phyloP scores from a whole-genome alignment of 2,113 vertebrate genomes.

The Electrona antarctica region DNA sequence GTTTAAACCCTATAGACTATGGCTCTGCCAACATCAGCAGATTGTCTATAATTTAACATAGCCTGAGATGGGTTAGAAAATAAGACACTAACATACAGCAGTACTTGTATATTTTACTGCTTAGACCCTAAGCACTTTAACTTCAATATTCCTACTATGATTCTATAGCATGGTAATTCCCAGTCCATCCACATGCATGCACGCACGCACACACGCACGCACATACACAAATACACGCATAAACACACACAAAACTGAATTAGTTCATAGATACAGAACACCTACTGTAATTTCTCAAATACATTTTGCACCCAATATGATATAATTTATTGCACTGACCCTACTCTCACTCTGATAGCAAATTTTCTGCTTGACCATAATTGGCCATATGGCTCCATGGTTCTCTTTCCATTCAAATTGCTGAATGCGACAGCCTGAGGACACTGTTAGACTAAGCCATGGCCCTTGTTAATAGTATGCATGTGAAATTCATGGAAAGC shows the following conservation, averaged over 20 bases:
- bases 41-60: conserved; percentile 36
- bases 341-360: neutral
- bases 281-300: too few species aligned
- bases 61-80: conserved; percentile 25
- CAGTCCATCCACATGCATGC: too few species aligned
- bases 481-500: conserved; percentile 50
- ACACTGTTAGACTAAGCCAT: conserved; percentile 27
- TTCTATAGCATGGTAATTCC: too few species aligned
- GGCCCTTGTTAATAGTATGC: conserved; percentile 23
- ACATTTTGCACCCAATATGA: too few species aligned
- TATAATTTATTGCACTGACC: neutral
- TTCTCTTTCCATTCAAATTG: conserved; percentile 31
- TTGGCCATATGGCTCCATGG: conserved; percentile 4
- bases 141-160: too few species aligned
- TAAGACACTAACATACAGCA: conserved; percentile 16
- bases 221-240: too few species aligned
- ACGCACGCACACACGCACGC: too few species aligned
- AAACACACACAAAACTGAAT: too few species aligned
- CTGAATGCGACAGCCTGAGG: conserved; percentile 21
- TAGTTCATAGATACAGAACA: too few species aligned
- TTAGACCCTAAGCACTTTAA: conserved; percentile 1
- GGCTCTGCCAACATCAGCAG: conserved; percentile 23
- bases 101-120: neutral
- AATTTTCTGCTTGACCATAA: conserved; percentile 21
- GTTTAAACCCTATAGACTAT: conserved; percentile 37